Base-by-base conservation (phyloP, 1,140 invertebrate genomes). In the Drosophila guanche region DNA sequence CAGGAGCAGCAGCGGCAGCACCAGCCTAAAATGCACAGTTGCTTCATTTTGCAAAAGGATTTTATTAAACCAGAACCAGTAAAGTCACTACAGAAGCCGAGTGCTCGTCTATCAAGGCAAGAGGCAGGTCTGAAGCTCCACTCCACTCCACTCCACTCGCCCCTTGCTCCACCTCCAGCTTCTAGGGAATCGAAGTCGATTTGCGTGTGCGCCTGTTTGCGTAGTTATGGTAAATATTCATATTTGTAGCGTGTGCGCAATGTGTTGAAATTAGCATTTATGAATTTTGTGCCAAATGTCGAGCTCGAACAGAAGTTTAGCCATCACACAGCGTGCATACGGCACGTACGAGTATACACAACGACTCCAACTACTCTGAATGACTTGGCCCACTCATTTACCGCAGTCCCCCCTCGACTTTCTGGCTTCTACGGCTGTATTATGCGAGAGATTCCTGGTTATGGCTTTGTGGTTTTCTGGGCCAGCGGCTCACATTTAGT, bases 251-350 rank as follows among this genome's bases (percentile, higher is more conserved):
- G 83, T 83, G 76, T 88, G 83, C 83, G 85, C 83, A 88, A 88
- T 88, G 83, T 88, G 83, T 88, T 88, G 83, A 88, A 88, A 88
- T 88, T 88, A 88, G 83, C 83, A 88, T 88, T 88, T 88, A 88
- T 88, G 83, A 88, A 88, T 88, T 88, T 88, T 81, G 74, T 89
- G 71, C 78, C 83, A 88, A 88, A 88, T 83, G 79, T 79, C 67
- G 71, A 75, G 78, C 74, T 67, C 53, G 65, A 59, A 72, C 73
- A 62, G 8, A 33, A 33, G 29, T 33, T 33, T 7, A 33, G 29
- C 8, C 5, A 29, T 7, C 33, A 8, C 4, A 37, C 33, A 4
- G 33, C 52, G 55, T 55, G 56, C 80, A 59, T 55, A 43, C 20
- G 58, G 50, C 77, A 70, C 61, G 68, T 61, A 67, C 65, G 50